Base-by-base conservation (phyloP, 92 coral and sea anemone species). In the Metridium senile region DNA sequence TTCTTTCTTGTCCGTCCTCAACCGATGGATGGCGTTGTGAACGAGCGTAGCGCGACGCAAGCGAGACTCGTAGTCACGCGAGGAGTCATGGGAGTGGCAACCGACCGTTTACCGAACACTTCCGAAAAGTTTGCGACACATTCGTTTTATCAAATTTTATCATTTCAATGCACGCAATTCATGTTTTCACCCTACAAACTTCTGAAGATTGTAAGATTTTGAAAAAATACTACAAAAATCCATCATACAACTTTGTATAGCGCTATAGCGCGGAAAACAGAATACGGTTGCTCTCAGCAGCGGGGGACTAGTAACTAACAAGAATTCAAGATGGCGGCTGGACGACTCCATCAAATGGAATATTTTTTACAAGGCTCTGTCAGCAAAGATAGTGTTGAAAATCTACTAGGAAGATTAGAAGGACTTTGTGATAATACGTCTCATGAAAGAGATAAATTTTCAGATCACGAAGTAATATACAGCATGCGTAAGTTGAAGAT, bases 21-120 rank as follows among this genome's bases (percentile, higher is more conserved):
- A 84, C 89, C 89, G 97, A 89, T 90, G 85, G 96, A 87, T 91
- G 97, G 97, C 97, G 97, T 83, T 86, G 93, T 88, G 93, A 73
- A 62, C 68, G 88, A 81, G 65, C 80, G 35, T 22, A 66, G 70
- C 68, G 58, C 58, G 66, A 56, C 77, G 31, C 88, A 74, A 81
- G 77, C 88, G n/a, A n/a, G n/a, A n/a, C n/a, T n/a, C n/a, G n/a
- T n/a, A 80, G 82, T 84, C 93, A 85, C 92, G 96, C 93, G 85
- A 88, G 71, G 93, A 75, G 77, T 88, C 82, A 74, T 79, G 93
- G 93, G 93, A 89, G 74, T 65, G 73, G 67, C 78, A 23, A 57
- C 71, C 84, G 83, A 78, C 23, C 49, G 19, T 20, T 57, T 9
- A 71, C 26, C 78, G 78, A 80, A 22, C 22, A 28, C 27, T 21